Conservation (phyloP, 2,888 invertebrate genomes). For the Drosophila antonietae region DNA sequence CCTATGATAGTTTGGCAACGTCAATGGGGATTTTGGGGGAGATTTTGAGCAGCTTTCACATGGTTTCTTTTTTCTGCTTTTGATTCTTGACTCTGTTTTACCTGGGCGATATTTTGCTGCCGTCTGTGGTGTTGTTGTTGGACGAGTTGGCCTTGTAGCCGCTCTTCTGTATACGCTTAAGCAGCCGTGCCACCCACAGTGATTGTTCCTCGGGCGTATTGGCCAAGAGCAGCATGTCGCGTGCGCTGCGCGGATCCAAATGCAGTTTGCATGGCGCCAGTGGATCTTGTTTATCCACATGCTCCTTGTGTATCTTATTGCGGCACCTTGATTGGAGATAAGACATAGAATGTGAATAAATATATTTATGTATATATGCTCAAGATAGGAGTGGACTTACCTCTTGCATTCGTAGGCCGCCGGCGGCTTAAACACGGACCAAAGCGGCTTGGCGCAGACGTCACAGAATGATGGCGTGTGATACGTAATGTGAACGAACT, state of each 20-base stretch:
- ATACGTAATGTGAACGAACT: constrained; percentile 97
- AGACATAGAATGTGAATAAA: neutral
- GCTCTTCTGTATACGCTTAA: constrained; percentile 96
- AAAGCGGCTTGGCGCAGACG: constrained; percentile 97
- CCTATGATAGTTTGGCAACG: constrained; percentile 42
- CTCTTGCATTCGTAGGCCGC: constrained; percentile 98
- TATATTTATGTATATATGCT: neutral
- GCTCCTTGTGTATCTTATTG: constrained; percentile 98
- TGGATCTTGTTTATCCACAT: constrained; percentile 92
- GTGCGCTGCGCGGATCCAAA: constrained; percentile 96
- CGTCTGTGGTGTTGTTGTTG: constrained; percentile 86
- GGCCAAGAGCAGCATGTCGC: constrained; percentile 96
- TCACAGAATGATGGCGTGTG: constrained; percentile 99
- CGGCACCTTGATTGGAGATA: constrained; percentile 89
- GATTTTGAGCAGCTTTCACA: neutral
- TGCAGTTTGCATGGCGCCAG: constrained; percentile 98
- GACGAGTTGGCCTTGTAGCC: constrained; percentile 94
- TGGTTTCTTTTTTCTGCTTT: constrained; percentile 79
- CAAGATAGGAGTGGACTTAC: constrained; percentile 52
- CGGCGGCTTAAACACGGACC: constrained; percentile 99
- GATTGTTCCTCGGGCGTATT: constrained; percentile 94
- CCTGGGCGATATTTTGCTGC: constrained; percentile 91
- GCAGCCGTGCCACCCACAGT: constrained; percentile 95
- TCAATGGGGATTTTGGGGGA: constrained; percentile 25
- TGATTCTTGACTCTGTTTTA: constrained; percentile 83